Evolutionary conservation across 2,888 invertebrate genomes (phyloP), one percentile per base, ranked within the genome.

Genomic region (Hirtodrosophila duncani): DNA sequence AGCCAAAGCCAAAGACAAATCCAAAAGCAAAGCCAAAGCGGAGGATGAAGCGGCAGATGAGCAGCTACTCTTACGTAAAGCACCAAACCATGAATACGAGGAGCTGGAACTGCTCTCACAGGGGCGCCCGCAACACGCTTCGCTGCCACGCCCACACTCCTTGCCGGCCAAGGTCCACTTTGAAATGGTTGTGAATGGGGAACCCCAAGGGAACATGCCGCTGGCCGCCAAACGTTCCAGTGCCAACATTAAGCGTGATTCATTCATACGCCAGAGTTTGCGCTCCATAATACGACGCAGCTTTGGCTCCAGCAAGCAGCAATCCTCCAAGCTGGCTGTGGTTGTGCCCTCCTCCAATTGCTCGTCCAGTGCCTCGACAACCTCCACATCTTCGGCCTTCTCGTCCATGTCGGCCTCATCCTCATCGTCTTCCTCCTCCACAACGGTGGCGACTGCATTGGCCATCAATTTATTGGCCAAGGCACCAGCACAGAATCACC

Each of bases 211-310:
- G 27, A 9, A 21, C 2, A 14, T 18, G 4, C 30, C 55, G 3
- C 17, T 9, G 16, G 33, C 45, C 0, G 5, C 36, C 0, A 68
- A 62, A 11, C 58, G 50, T 10, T 45, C 41, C n/a, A 38, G 45
- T 3, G 42, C 13, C 24, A 33, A 42, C 14, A 60, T 82, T 0
- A 84, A 84, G 37, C 78, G 84, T 3, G 83, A 84, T 27, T 84
- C 84, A 0, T 84, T 84, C 44, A 21, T 84, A 23, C 70, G 84
- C 0, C 83, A 84, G 23, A 84, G 84, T 27, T 46, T 84, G 30
- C 84, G 83, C 31, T 82, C 83, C 3, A 82, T n/a, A n/a, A n/a
- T 84, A 56, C 74, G 84, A 0, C 74, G 80, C 27, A 84, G 84
- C 57, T 84, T 84, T 58, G 66, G 65, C 2, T 66, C 77, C 3